These are phyloP conservation scores for Amazonetta brasiliensis DNA, from an alignment of 2,797 vertebrate species.

Conservation along the genomic window DNA sequence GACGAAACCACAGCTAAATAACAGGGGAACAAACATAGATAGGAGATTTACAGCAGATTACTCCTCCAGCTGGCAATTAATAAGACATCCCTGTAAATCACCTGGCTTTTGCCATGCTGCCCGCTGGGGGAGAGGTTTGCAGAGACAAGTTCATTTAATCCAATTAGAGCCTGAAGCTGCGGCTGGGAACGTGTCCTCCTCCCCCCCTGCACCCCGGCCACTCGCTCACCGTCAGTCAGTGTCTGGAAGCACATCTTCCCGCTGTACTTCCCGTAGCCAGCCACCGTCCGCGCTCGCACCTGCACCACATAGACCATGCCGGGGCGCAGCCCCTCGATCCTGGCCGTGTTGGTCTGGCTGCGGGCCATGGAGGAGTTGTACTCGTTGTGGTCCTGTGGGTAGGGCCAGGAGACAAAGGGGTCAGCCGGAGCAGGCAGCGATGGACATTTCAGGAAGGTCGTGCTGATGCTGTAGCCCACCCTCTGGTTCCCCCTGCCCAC, in stretches of 20 bases:
- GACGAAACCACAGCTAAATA: background rate
- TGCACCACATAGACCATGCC: slow-evolving; percentile 96
- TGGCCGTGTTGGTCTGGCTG: slow-evolving; percentile 94
- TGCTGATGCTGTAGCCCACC: background rate
- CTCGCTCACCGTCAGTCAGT: slow-evolving; percentile 91
- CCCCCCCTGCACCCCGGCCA: background rate
- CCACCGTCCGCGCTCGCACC: slow-evolving; percentile 94
- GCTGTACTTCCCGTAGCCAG: slow-evolving; percentile 97
- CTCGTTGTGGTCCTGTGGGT: slow-evolving; percentile 91
- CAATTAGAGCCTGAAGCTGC: background rate
- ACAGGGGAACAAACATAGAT: background rate
- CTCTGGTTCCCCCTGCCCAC: background rate
- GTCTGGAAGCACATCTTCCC: slow-evolving; percentile 99
- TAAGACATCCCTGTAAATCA: background rate
- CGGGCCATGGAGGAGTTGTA: slow-evolving; percentile 94
- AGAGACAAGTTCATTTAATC: background rate
- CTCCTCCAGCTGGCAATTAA: background rate
- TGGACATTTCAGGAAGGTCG: background rate
- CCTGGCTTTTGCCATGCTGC: background rate
- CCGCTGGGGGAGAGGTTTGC: background rate
- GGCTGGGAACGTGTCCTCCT: background rate
- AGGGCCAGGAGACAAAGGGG: background rate
- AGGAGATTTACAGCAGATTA: background rate
- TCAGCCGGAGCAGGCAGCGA: background rate
- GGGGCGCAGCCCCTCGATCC: slow-evolving; percentile 89